Conservation (phyloP, 2,113 vertebrate species). For the Oxyura jamaicensis region DNA sequence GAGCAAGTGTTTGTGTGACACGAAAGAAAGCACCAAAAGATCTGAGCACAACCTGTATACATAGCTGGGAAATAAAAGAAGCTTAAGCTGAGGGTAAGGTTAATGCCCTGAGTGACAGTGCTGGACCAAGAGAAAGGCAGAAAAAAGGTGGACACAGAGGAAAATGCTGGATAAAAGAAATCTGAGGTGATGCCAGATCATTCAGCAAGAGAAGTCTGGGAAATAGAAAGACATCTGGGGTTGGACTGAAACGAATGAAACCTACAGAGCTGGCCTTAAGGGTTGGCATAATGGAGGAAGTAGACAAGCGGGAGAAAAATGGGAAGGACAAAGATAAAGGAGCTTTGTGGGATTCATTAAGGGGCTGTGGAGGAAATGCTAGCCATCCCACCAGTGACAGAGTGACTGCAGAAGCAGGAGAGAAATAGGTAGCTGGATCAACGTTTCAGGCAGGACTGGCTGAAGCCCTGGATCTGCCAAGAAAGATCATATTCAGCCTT, state of each 20-base stretch:
- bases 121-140: neutral
- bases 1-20: neutral
- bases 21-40: neutral
- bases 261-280: neutral
- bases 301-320: neutral
- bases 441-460: neutral
- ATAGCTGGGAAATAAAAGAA: neutral
- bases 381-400: neutral
- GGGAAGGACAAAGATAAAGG: neutral
- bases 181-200: neutral
- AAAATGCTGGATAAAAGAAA: neutral
- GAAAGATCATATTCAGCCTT: neutral
- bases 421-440: neutral
- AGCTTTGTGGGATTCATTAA: neutral
- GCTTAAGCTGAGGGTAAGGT: neutral
- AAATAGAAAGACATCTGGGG: neutral
- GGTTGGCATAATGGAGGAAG: neutral
- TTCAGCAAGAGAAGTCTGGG: neutral
- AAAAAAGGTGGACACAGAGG: neutral
- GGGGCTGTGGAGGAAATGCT: neutral
- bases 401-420: neutral
- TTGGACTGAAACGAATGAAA: neutral
- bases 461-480: neutral
- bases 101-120: neutral
- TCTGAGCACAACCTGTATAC: neutral